phyloP scores from a whole-genome alignment of 2,797 vertebrate genomes.

The Philypnodon macrostomus region DNA sequence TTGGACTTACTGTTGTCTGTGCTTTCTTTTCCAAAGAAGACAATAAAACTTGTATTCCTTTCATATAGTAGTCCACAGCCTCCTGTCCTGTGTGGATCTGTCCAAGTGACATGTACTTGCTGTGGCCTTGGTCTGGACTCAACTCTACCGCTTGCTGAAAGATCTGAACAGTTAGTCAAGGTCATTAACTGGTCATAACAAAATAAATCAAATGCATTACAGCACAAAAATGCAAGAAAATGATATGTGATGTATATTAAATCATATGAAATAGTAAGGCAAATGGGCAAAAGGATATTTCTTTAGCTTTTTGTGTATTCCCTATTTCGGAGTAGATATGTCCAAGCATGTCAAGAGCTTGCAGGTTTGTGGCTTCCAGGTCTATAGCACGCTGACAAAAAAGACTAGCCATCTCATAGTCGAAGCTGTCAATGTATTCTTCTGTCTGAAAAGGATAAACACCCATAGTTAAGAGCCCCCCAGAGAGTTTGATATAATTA shows the following conservation, averaged over 20 bases:
- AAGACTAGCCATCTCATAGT: constrained; percentile 80
- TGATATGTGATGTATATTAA: background rate
- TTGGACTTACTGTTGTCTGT: constrained; percentile 56
- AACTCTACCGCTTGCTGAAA: constrained; percentile 77
- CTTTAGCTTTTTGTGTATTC: constrained; percentile 75
- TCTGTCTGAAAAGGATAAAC: constrained; percentile 67
- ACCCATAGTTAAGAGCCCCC: background rate
- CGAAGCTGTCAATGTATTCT: constrained; percentile 81
- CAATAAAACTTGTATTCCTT: constrained; percentile 76
- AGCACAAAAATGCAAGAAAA: background rate
- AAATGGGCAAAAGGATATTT: constrained; percentile 74
- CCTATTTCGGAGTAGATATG: constrained; percentile 81
- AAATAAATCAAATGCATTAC: background rate
- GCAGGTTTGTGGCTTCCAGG: constrained; percentile 76
- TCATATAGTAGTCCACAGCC: constrained; percentile 77
- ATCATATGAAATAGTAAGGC: background rate
- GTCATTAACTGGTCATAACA: constrained; percentile 16
- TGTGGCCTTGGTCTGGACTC: constrained; percentile 78
- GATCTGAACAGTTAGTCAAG: constrained; percentile 69
- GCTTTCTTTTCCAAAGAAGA: constrained; percentile 65
- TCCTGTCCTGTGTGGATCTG: constrained; percentile 80
- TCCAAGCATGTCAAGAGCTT: constrained; percentile 79
- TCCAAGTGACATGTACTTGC: constrained; percentile 84
- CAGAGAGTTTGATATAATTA: too few relatives aligned
- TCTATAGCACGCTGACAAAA: constrained; percentile 84